A percentile compares a stretch with the other conserved stretches of the same genome.
Evolutionary conservation across 1,140 invertebrate genomes (phyloP).

Genomic region (Aphaenogaster floridana): DNA sequence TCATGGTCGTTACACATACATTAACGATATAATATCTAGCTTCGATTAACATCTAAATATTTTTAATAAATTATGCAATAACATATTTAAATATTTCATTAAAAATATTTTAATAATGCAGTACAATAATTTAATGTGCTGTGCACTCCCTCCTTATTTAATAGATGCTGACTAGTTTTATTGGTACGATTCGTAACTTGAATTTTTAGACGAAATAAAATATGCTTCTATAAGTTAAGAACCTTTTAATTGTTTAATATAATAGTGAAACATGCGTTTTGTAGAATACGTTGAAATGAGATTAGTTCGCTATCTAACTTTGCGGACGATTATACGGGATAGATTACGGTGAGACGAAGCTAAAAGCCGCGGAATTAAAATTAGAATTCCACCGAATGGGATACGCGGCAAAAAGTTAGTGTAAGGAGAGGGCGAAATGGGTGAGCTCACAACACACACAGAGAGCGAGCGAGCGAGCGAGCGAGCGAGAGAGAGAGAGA

Average conservation of each 20-base stretch:
- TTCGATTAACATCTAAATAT: background rate
- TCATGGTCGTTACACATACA: background rate
- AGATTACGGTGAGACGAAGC: conserved; percentile 33
- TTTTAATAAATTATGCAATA: background rate
- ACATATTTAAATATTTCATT: background rate
- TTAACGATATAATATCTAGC: background rate
- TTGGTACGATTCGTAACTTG: background rate
- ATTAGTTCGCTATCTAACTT: conserved; percentile 59
- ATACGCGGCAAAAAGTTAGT: conserved; percentile 51
- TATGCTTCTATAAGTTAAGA: conserved; percentile 6
- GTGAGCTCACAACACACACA: background rate
- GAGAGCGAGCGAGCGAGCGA: too few species aligned
- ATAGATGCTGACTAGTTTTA: background rate
- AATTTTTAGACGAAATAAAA: conserved; percentile 21
- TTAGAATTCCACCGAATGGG: conserved; percentile 47
- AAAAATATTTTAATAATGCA: background rate
- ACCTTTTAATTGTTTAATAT: conserved; percentile 31
- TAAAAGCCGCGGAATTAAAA: conserved; percentile 55
- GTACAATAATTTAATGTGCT: background rate
- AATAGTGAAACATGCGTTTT: conserved; percentile 38
- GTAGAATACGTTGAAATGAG: conserved; percentile 44
- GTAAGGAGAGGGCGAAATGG: background rate
- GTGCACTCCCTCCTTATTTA: too few species aligned
- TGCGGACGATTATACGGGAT: conserved; percentile 54
- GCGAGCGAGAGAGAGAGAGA: background rate